Conservation (phyloP, 2,113 vertebrate genomes). For the Herpetotheres cachinnans region DNA sequence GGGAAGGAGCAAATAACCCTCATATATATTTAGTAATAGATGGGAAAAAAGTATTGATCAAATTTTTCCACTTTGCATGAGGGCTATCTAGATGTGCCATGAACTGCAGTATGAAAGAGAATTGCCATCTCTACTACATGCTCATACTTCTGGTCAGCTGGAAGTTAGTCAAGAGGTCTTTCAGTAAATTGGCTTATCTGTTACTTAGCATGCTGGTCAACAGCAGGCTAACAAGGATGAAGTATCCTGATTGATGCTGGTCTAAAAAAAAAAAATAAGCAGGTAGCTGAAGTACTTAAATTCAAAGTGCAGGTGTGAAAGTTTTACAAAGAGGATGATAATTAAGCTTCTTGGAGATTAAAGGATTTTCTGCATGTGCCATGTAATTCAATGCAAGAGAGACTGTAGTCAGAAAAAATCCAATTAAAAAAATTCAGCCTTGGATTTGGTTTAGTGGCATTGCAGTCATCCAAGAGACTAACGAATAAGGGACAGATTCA, state of each 20-base stretch:
- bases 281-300: not conserved
- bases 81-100: not conserved
- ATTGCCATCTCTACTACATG: not conserved
- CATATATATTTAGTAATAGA: not conserved
- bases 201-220: not conserved
- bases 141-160: not conserved
- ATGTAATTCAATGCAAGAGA: not conserved
- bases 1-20: not conserved
- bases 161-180: not conserved
- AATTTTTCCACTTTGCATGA: not conserved
- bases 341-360: conserved; percentile 34
- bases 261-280: not conserved
- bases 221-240: not conserved
- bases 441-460: not conserved
- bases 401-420: conserved; percentile 6
- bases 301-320: not conserved
- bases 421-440: not conserved
- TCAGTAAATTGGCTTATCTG: not conserved
- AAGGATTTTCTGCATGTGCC: not conserved
- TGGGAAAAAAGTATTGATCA: not conserved
- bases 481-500: not conserved
- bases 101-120: not conserved
- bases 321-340: conserved; percentile 28
- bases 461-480: not conserved
- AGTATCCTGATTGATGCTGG: not conserved